Conservation (phyloP, 2,888 invertebrate species). For the Clanis bilineata region DNA sequence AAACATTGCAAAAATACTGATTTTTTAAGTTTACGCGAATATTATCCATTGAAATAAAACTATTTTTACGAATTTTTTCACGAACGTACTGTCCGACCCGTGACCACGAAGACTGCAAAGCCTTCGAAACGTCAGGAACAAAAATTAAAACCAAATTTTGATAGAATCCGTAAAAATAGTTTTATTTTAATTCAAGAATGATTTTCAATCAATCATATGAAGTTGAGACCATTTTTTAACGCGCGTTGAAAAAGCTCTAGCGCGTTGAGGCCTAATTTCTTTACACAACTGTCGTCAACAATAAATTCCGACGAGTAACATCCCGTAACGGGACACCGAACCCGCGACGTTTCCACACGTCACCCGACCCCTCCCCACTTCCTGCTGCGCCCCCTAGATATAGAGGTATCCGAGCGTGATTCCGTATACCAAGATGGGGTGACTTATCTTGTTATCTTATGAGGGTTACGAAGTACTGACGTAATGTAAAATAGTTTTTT, state of each 20-base stretch:
- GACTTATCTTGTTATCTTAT: neutral
- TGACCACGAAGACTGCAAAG: no score
- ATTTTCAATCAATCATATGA: no score
- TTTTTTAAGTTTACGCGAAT: no score
- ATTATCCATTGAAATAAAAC: no score
- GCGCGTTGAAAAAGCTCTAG: neutral
- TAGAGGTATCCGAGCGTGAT: constrained; percentile 1
- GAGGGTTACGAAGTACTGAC: neutral
- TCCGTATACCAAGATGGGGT: neutral
- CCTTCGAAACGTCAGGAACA: no score
- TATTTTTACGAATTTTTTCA: no score
- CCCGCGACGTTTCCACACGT: neutral
- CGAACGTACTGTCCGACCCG: no score
- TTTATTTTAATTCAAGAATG: no score
- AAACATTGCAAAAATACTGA: no score
- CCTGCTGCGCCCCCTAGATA: neutral
- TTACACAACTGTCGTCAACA: neutral
- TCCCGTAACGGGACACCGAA: constrained; percentile 7
- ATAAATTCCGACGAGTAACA: neutral
- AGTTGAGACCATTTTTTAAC: neutral
- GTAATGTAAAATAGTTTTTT: no score
- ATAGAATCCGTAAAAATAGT: no score
- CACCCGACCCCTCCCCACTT: neutral
- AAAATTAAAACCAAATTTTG: no score
- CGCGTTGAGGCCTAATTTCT: neutral